Evolutionary conservation across 2,797 vertebrate genomes (phyloP), one percentile per base, ranked within the genome.

Genomic region (Urocyon cinereoargenteus): DNA sequence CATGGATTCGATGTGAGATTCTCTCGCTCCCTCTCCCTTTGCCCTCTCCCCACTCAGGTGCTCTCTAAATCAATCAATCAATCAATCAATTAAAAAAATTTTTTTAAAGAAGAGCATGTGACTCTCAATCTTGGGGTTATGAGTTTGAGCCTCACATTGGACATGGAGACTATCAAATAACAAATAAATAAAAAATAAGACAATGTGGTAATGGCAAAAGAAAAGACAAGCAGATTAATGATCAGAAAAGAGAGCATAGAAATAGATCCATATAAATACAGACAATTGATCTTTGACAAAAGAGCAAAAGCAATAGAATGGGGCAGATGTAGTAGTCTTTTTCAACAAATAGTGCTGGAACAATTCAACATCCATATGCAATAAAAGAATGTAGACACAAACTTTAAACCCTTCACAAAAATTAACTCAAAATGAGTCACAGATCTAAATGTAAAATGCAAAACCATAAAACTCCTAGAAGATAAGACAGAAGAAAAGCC

Each of bases 341-440:
- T 96, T 70, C 28, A 92, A 92, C 66, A 87, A 72, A 61, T 57
- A 51, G 18, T 88, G 22, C 72, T 66, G 19, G 51, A 94, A 72
- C 40, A 68, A 66, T 31, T 36, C 31, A 28, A 57, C 14, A 90
- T 4, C 24, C 31, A 51, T 5, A 14, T 21, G 59, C 19, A 53
- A 92, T 64, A 81, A 83, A 88, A 75, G 14, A 51, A n/a, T 64
- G 18, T 62, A 83, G 87, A 72, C 6, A 36, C 18, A 82, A 40
- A 51, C 18, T 18, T 72, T 31, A 36, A 0, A 4, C 15, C 14
- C 16, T 62, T 82, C 18, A 82, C n/a, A 64, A 79, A 96, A 95
- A 81, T 57, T 53, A 68, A 90, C 40, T 96, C 51, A 53, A 92
- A 88, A 61, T 14, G 75, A 24, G 86, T 59, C 18, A 75, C 5